Evolutionary conservation across 2,888 invertebrate species (phyloP), one percentile per base, ranked within the genome.

Genomic region (Metopia argyrocephala): DNA sequence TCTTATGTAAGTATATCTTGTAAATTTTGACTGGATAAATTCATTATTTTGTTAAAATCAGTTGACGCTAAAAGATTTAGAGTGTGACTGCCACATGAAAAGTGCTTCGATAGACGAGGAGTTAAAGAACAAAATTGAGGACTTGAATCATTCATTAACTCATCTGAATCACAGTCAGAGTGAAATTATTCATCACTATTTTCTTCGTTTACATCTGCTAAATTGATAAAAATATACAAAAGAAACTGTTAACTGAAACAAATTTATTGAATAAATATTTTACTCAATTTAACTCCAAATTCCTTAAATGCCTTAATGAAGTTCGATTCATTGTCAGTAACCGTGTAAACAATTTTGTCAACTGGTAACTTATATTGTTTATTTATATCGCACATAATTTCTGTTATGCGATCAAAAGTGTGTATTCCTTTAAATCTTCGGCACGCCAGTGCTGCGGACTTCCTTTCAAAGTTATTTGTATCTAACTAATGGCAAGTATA

Each of bases 21-120:
- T 50, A 64, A 21, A 31, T 69, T 48, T 25, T 50, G 15, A 46
- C 28, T 62, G 62, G 46, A 64, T 1, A 50, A 31, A 12, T 64
- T 25, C 21, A 76, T 76, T 21, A 76, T 69, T 69, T 69, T 70
- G 15, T 61, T 69, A 23, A 62, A 70, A 62, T 76, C 69, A 5
- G 48, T 76, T 68, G 76, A 46, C 46, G 62, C 64, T 20, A 76
- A 46, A 76, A 76, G 69, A 76, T 76, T 69, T 46, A 76, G n/a
- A n/a, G 62, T 69, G 31, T 62, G 76, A 45, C 69, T 76, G 2
- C 56, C 76, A 62, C 76, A 76, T n/a, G 28, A n/a, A 62, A 69
- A 76, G 31, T 68, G 68, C n/a, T 28, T 68, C 20, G 76, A 62
- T 18, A 69, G n/a, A 1, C 54, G 28, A 50, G 18, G 27, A 57